Base-by-base conservation (phyloP, 2,888 invertebrate species). In the Cynaeus angustus region DNA sequence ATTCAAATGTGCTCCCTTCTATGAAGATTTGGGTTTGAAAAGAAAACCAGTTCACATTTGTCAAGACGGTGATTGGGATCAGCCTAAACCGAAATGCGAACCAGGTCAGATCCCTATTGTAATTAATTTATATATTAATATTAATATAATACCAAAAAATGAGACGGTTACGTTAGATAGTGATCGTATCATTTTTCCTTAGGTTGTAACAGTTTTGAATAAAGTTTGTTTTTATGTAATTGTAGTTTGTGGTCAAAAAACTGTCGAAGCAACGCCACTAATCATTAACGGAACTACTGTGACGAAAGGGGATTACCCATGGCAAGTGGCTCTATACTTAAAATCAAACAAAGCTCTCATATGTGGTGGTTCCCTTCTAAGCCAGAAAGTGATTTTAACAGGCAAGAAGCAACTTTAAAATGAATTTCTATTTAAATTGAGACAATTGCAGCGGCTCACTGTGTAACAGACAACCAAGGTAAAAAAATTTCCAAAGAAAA, bases 171-270 rank as follows among this genome's bases (percentile, higher is more conserved):
- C 14, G 8, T 1, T 10, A 37, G 26, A 61, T 21, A 16, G 37
- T 14, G 50, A 61, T 26, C 48, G 61, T 16, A 21, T 37, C 3
- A 12, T 48, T 5, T 50, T 61, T 38, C 61, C 58, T 33, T 59
- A 16, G 45, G 14, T 10, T 46, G 26, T 21, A 38, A 30, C 30
- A 48, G 1, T 28, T 56, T 28, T 46, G 9, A 59, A 59, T 59
- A 59, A 59, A 48, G 26, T 12, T 46, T 43, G 13, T 21, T 12
- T 13, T n/a, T 16, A 10, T 37, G n/a, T 67, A 58, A 12, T 48
- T 50, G 14, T 72, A 83, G 85, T 79, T 12, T 85, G 85, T 71
- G 85, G 85, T 48, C 72, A 80, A 66, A 79, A 81, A 65, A 75
- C 70, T 38, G 79, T 79, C 0, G 68, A 75, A 33, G 81, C 78